Percentiles rank a stretch among this genome's conserved stretches.
Conservation (phyloP, 2,113 vertebrate genomes). For the Pogonocichla stellata region DNA sequence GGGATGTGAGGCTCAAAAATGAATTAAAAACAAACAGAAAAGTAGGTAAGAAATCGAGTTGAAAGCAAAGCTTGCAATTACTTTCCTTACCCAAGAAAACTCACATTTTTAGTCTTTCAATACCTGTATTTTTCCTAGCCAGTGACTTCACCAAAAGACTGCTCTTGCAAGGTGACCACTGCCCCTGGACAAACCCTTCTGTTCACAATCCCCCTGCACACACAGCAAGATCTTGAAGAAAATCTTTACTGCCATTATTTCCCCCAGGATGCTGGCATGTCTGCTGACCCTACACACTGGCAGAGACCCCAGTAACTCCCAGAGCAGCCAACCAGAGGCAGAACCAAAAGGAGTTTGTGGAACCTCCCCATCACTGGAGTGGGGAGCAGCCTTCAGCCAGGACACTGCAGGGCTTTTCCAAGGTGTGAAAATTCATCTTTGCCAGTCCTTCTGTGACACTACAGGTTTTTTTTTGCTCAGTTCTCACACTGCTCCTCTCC, state of each 20-base stretch:
- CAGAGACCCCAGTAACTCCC: background rate
- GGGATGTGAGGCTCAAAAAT: background rate
- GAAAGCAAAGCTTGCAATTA: background rate
- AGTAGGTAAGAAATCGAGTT: background rate
- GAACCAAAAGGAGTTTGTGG: background rate
- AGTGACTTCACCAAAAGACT: background rate
- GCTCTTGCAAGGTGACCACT: background rate
- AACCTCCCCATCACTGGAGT: background rate
- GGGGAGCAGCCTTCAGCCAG: background rate
- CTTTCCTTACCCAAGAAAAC: background rate
- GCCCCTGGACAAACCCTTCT: background rate
- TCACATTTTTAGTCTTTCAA: background rate
- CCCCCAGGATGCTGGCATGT: background rate
- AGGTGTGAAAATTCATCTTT: background rate
- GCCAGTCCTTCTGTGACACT: background rate
- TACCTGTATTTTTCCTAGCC: background rate
- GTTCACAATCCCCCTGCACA: background rate
- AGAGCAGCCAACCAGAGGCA: background rate
- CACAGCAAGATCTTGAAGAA: background rate
- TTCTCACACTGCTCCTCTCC: background rate
- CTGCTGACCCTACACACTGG: background rate
- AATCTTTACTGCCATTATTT: background rate
- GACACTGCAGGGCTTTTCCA: background rate
- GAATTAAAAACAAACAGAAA: background rate
- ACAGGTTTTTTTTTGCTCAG: rapidly evolving